Evolutionary conservation across 2,888 invertebrate species (phyloP).

Genomic region (Diarsia rubi): DNA sequence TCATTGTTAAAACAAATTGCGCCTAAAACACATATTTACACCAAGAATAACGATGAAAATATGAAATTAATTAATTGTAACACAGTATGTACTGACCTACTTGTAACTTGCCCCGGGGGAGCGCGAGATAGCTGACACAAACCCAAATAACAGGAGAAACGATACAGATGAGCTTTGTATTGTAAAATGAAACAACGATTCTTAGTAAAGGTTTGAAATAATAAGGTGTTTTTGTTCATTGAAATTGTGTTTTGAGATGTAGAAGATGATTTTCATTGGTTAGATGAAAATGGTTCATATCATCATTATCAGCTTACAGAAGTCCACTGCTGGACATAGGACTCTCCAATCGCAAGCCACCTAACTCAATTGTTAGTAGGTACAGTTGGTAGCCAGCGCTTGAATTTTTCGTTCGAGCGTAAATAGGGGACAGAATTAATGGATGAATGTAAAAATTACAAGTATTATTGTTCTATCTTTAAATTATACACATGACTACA

Average conservation of each 20-base stretch:
- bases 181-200: constrained; percentile 44
- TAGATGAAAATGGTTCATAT: neutral
- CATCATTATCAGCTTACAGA: neutral
- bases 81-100: constrained; percentile 47
- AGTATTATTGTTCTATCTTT: neutral
- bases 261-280: neutral
- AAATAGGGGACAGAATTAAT: neutral
- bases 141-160: constrained; percentile 48
- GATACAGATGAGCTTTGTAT: constrained; percentile 48
- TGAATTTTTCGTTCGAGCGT: neutral
- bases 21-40: constrained; percentile 32
- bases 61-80: constrained; percentile 51
- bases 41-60: constrained; percentile 40
- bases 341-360: neutral
- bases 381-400: neutral
- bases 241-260: constrained; percentile 21
- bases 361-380: neutral
- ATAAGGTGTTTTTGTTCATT: constrained; percentile 7
- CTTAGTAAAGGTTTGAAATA: constrained; percentile 30
- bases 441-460: neutral
- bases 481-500: neutral
- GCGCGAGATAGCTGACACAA: constrained; percentile 44
- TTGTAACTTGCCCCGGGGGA: constrained; percentile 40
- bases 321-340: neutral
- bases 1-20: constrained; percentile 7